These are phyloP conservation scores for Drosophila arizonae DNA, from an alignment of 1,140 invertebrate genomes.

Conservation along the genomic window DNA sequence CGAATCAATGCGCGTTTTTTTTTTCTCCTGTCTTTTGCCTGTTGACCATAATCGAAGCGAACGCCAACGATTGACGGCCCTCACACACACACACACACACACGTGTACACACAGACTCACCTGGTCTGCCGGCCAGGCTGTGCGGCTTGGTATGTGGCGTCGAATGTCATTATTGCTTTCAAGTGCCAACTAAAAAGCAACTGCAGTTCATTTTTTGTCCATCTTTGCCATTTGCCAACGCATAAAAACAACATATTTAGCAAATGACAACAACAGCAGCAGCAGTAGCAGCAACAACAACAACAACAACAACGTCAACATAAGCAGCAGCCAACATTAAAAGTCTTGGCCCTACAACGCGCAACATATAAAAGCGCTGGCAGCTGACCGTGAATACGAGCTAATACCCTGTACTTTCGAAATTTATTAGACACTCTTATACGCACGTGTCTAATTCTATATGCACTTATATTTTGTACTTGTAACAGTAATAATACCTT, in stretches of 20 bases:
- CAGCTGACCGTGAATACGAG: neutral
- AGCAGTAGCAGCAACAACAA: slow-evolving; percentile 30
- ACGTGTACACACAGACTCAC: slow-evolving; percentile 11
- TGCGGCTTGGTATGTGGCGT: slow-evolving; percentile 78
- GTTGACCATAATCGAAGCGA: slow-evolving; percentile 72
- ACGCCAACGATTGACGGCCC: slow-evolving; percentile 72
- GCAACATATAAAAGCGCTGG: slow-evolving; percentile 8
- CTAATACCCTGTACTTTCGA: neutral
- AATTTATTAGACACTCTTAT: too few relatives aligned
- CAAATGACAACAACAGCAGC: slow-evolving; percentile 77
- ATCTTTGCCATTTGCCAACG: slow-evolving; percentile 73
- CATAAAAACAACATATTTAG: slow-evolving; percentile 83
- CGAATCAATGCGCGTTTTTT: slow-evolving; percentile 18
- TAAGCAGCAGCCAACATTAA: slow-evolving; percentile 25
- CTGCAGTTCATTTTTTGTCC: slow-evolving; percentile 80
- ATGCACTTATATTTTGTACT: too few relatives aligned
- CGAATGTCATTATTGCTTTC: slow-evolving; percentile 82
- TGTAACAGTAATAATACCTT: too few relatives aligned
- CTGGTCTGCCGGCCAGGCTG: slow-evolving; percentile 26
- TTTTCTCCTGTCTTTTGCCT: neutral
- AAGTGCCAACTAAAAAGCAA: slow-evolving; percentile 82
- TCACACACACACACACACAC: slow-evolving; percentile 50
- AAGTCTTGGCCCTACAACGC: slow-evolving; percentile 22
- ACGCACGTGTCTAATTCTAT: too few relatives aligned
- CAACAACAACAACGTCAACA: slow-evolving; percentile 21